Percentiles rank a stretch among this genome's conserved stretches.
These are phyloP conservation scores for Pemphredon lugubris DNA, from an alignment of 2,888 invertebrate genomes.

Conservation along the genomic window DNA sequence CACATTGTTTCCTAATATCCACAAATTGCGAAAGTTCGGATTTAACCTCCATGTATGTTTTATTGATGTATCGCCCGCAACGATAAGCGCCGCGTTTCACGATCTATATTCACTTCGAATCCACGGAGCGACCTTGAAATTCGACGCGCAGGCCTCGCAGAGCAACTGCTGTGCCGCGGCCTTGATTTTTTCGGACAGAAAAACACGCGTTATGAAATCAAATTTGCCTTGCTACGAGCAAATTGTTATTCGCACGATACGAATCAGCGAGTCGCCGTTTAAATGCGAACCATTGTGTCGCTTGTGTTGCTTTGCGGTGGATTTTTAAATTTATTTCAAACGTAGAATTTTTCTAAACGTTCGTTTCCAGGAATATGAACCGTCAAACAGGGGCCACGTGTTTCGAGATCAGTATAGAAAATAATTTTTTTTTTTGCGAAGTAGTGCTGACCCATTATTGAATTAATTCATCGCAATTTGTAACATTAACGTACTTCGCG, in stretches of 20 bases:
- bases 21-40: background rate
- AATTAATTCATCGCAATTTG: too few relatives aligned
- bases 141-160: constrained; percentile 53
- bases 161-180: constrained; percentile 59
- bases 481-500: too few relatives aligned
- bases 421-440: too few relatives aligned
- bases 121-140: constrained; percentile 28
- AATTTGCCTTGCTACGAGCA: constrained; percentile 24
- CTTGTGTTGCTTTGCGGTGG: too few relatives aligned
- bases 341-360: too few relatives aligned
- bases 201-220: constrained; percentile 62
- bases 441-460: too few relatives aligned
- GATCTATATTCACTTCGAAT: constrained; percentile 11
- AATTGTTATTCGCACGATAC: constrained; percentile 15
- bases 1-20: constrained; percentile 49
- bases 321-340: too few relatives aligned
- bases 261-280: too few relatives aligned
- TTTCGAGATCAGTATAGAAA: too few relatives aligned
- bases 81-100: background rate
- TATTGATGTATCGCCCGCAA: background rate
- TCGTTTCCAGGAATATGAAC: too few relatives aligned
- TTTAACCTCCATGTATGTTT: constrained; percentile 3
- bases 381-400: too few relatives aligned
- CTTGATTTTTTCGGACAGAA: constrained; percentile 63
- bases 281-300: too few relatives aligned